Conservation (phyloP, 2,888 invertebrate genomes). For the Caenorhabditis zanzibari region DNA sequence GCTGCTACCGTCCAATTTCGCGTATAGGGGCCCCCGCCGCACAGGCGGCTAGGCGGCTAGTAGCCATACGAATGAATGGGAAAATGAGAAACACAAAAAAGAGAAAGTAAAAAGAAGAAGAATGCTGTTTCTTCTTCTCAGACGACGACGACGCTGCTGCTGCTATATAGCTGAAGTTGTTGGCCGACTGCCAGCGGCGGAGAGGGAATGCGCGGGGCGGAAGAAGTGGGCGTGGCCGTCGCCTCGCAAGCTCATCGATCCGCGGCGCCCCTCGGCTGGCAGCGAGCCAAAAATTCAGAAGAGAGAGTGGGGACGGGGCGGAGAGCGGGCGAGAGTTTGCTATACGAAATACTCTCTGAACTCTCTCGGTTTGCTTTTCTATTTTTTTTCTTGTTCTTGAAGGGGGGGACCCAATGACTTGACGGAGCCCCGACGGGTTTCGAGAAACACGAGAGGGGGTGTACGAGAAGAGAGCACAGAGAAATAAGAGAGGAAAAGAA, state of each 20-base stretch:
- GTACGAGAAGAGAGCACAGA: background rate
- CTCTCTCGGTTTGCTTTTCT: conserved; percentile 1
- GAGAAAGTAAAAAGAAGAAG: conserved; percentile 28
- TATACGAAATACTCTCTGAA: conserved; percentile 59
- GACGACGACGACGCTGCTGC: background rate
- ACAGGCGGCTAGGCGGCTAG: conserved; percentile 44
- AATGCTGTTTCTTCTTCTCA: background rate
- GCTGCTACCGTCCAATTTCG: conserved; percentile 17
- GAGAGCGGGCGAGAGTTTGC: conserved; percentile 23
- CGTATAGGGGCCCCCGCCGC: conserved; percentile 9
- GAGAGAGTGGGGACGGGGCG: conserved; percentile 12
- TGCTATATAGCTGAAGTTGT: conserved; percentile 54
- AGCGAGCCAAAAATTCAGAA: conserved; percentile 49
- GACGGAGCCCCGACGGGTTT: background rate
- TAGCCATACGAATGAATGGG: conserved; percentile 4
- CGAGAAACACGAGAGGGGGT: conserved; percentile 12
- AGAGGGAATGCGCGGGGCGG: conserved; percentile 43
- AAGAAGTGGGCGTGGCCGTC: conserved; percentile 38
- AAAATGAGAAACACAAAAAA: conserved; percentile 7
- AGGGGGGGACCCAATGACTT: background rate
- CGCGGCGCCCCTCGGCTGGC: conserved; percentile 61
- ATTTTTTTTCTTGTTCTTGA: background rate
- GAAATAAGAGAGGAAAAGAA: background rate
- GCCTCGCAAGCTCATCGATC: conserved; percentile 45
- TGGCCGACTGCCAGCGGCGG: conserved; percentile 52